Conservation (phyloP, 23 tunicate genomes). For the Styela plicata region DNA sequence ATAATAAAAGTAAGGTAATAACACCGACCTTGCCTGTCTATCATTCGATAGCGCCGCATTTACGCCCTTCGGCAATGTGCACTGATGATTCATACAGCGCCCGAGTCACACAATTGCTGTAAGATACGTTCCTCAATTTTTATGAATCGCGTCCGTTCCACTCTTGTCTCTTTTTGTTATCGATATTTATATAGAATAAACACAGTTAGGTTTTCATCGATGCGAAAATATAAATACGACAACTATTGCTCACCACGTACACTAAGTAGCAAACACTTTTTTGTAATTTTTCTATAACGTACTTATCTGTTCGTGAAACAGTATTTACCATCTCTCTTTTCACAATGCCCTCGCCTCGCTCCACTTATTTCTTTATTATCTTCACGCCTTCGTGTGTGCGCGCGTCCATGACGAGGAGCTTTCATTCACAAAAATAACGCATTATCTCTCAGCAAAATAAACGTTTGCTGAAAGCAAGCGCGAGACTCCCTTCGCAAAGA, state of each 20-base stretch:
- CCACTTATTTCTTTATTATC: slow-evolving; percentile 22
- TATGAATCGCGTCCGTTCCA: neutral
- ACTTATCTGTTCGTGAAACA: neutral
- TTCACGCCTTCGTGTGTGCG: slow-evolving; percentile 6
- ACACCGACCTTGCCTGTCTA: neutral
- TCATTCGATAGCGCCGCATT: neutral
- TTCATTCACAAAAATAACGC: slow-evolving; percentile 34
- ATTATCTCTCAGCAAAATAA: neutral
- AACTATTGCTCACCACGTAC: neutral
- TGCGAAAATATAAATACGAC: neutral
- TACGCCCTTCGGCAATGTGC: slow-evolving; percentile 43
- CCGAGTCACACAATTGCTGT: neutral
- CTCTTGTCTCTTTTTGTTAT: neutral
- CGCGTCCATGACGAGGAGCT: slow-evolving; percentile 24
- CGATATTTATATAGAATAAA: no score
- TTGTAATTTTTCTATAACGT: no score
- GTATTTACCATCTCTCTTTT: slow-evolving; percentile 26
- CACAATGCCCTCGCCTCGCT: slow-evolving; percentile 15
- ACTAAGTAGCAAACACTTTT: neutral
- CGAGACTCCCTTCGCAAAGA: neutral
- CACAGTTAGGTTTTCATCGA: neutral
- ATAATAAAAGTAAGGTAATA: neutral
- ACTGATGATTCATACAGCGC: neutral
- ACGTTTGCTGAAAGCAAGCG: neutral
- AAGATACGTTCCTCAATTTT: neutral